phyloP scores from a whole-genome alignment of 2,797 vertebrate genomes.

The Gallirallus australis region DNA sequence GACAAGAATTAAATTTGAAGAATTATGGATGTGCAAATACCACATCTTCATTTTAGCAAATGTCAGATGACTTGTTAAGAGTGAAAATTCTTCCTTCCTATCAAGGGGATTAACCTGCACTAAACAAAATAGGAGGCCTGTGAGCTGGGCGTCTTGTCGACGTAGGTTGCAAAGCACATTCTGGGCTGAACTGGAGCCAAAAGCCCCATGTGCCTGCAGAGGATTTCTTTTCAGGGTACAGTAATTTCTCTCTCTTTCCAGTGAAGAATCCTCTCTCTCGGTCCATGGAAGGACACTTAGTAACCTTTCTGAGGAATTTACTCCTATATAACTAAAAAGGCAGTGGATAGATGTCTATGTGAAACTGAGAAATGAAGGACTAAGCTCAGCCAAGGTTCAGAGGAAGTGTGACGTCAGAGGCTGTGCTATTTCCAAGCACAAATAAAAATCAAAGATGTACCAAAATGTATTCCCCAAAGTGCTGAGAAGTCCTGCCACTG shows the following conservation, averaged over 20 bases:
- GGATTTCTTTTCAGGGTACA: too few species aligned
- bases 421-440: neutral
- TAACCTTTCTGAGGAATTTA: neutral
- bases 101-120: neutral
- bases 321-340: neutral
- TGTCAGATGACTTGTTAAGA: neutral
- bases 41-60: neutral
- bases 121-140: neutral
- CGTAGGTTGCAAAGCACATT: neutral
- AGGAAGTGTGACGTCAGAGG: neutral
- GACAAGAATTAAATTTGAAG: neutral
- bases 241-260: too few species aligned
- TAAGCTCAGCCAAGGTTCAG: neutral
- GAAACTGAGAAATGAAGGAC: neutral
- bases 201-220: too few species aligned
- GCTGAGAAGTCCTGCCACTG: neutral
- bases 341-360: neutral
- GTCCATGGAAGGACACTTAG: neutral
- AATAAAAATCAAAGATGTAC: neutral
- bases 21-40: neutral
- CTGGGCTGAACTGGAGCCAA: neutral
- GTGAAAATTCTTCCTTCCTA: neutral
- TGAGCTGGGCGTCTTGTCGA: neutral
- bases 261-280: neutral
- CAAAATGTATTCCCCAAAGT: rapidly evolving